A percentile compares a stretch with the other conserved stretches of the same genome.
Evolutionary conservation across 2,888 invertebrate genomes (phyloP).

Genomic region (Ophion ellenae): DNA sequence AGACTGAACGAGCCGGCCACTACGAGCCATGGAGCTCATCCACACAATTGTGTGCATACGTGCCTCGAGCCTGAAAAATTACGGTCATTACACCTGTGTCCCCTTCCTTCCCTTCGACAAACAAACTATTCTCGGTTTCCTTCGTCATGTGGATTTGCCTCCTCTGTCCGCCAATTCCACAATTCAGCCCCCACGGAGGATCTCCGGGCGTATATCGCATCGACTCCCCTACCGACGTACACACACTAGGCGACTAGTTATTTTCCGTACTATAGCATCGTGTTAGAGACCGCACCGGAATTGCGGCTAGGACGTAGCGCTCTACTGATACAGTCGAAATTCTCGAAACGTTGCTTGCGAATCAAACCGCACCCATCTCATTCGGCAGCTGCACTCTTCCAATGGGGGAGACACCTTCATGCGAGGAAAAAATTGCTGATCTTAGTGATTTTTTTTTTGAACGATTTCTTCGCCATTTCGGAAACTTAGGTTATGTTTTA

Average conservation of each 20-base stretch:
- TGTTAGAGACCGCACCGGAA: constrained; percentile 26
- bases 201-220: constrained; percentile 1
- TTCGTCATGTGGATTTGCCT: constrained; percentile 20
- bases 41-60: background rate
- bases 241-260: background rate
- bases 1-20: background rate
- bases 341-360: too few relatives aligned
- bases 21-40: constrained; percentile 15
- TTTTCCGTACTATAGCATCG: constrained; percentile 10
- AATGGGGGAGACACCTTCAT: too few relatives aligned
- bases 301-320: constrained; percentile 25
- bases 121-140: constrained; percentile 35
- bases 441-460: too few relatives aligned
- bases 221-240: background rate
- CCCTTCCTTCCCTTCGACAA: background rate
- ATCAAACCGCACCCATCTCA: too few relatives aligned
- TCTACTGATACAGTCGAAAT: too few relatives aligned
- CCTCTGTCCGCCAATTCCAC: constrained; percentile 31
- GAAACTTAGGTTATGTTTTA: too few relatives aligned
- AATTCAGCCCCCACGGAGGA: constrained; percentile 16
- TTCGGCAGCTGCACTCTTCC: too few relatives aligned
- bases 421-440: too few relatives aligned
- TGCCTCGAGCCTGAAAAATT: constrained; percentile 42
- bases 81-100: constrained; percentile 20
- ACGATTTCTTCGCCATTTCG: too few relatives aligned